Evolutionary conservation across 2,888 invertebrate genomes (phyloP).

Genomic region (Hyppa rectilinea): DNA sequence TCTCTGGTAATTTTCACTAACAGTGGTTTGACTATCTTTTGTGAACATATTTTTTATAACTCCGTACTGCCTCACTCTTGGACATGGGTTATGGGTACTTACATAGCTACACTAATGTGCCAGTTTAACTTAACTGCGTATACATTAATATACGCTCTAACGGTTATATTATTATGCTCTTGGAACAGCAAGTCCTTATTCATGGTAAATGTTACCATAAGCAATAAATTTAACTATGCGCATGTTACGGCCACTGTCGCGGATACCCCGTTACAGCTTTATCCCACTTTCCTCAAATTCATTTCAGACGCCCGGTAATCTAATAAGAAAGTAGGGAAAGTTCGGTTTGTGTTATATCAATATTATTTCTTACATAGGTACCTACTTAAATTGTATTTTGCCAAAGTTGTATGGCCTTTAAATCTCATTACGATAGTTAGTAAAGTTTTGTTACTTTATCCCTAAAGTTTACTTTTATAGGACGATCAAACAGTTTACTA

Average conservation of each 20-base stretch:
- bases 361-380: conserved; percentile 28
- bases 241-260: conserved; percentile 4
- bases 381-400: conserved; percentile 34
- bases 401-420: conserved; percentile 46
- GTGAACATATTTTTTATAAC: background rate
- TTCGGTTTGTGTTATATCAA: conserved; percentile 30
- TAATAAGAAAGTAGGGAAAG: conserved; percentile 27
- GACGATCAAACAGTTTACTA: conserved; percentile 4
- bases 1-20: background rate
- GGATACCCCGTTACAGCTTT: conserved; percentile 28
- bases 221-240: conserved; percentile 30
- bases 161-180: background rate
- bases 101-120: background rate
- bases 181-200: conserved; percentile 13
- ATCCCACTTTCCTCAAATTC: conserved; percentile 20
- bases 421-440: conserved; percentile 37
- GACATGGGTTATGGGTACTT: background rate
- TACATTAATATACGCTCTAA: conserved; percentile 1
- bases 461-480: conserved; percentile 34
- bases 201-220: conserved; percentile 20
- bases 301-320: conserved; percentile 17
- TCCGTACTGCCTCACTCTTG: background rate
- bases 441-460: conserved; percentile 40
- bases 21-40: background rate
- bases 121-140: conserved; percentile 19